Evolutionary conservation across 1,140 invertebrate genomes (phyloP).

Genomic region (Trachymyrmex cornetzi): DNA sequence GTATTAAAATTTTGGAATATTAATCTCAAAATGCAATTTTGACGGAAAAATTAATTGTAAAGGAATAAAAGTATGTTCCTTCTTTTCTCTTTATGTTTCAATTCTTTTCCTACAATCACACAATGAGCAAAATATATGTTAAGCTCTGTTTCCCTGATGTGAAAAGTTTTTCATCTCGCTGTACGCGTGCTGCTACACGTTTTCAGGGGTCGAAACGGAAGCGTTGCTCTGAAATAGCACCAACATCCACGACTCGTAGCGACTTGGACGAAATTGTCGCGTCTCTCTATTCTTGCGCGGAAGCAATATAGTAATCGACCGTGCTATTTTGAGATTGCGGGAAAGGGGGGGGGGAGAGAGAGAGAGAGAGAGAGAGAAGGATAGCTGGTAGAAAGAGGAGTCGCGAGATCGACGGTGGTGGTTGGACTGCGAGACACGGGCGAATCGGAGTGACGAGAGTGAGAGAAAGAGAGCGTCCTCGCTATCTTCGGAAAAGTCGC

Average conservation of each 20-base stretch:
- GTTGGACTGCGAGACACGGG: conserved; percentile 42
- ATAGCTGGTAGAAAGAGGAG: conserved; percentile 31
- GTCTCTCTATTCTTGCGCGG: conserved; percentile 68
- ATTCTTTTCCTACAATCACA: no score
- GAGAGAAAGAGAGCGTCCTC: conserved; percentile 9
- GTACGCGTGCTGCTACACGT: not conserved
- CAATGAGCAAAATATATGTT: not conserved
- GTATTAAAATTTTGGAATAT: no score
- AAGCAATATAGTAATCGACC: conserved; percentile 63
- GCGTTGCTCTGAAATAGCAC: conserved; percentile 14
- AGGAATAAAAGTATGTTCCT: no score
- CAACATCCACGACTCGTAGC: conserved; percentile 34
- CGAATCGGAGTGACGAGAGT: conserved; percentile 20
- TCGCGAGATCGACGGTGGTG: conserved; percentile 53
- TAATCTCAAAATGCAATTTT: no score
- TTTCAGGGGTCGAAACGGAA: conserved; percentile 26
- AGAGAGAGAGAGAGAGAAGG: conserved; percentile 12
- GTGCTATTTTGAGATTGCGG: conserved; percentile 65
- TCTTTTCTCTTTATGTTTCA: no score
- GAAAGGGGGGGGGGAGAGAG: not conserved
- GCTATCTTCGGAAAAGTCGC: conserved; percentile 78
- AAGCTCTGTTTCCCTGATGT: not conserved
- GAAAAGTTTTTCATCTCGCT: not conserved
- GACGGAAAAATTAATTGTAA: no score
- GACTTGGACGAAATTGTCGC: conserved; percentile 55